A percentile compares a stretch with the other conserved stretches of the same genome.
Evolutionary conservation across 2,888 invertebrate species (phyloP).

Genomic region (Drosophila infuscata): DNA sequence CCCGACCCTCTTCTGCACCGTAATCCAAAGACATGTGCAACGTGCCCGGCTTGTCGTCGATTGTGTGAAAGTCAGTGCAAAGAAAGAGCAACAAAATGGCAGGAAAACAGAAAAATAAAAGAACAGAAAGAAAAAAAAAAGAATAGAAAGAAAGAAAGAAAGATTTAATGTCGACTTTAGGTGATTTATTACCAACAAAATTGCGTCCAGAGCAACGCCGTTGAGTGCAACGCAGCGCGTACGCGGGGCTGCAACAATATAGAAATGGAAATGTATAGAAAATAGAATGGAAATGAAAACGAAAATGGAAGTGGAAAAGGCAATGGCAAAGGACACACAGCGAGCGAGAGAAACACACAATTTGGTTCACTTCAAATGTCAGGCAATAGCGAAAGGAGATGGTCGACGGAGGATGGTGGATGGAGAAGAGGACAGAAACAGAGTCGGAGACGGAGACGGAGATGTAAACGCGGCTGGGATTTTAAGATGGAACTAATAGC

Average conservation of each 20-base stretch:
- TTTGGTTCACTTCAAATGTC: constrained; percentile 79
- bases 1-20: constrained; percentile 31
- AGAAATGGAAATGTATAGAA: constrained; percentile 69
- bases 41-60: constrained; percentile 57
- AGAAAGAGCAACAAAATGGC: constrained; percentile 57
- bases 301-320: constrained; percentile 14
- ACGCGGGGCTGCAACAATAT: constrained; percentile 57
- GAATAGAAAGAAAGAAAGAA: constrained; percentile 64
- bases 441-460: constrained; percentile 13
- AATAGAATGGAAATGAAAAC: constrained; percentile 64
- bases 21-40: constrained; percentile 77
- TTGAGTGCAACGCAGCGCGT: constrained; percentile 67
- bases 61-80: constrained; percentile 78
- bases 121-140: constrained; percentile 36
- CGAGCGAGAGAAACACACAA: constrained; percentile 63
- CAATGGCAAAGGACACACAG: constrained; percentile 70
- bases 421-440: constrained; percentile 20
- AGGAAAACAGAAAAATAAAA: constrained; percentile 46
- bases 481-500: constrained; percentile 81
- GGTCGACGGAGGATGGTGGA: constrained; percentile 1
- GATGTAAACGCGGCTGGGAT: constrained; percentile 53
- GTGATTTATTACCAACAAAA: constrained; percentile 84
- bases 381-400: constrained; percentile 46
- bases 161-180: constrained; percentile 84
- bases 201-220: constrained; percentile 79